A percentile compares a stretch with the other conserved stretches of the same genome.
Evolutionary conservation across 1,140 invertebrate species (phyloP).

Genomic region (Camponotus vicinus): DNA sequence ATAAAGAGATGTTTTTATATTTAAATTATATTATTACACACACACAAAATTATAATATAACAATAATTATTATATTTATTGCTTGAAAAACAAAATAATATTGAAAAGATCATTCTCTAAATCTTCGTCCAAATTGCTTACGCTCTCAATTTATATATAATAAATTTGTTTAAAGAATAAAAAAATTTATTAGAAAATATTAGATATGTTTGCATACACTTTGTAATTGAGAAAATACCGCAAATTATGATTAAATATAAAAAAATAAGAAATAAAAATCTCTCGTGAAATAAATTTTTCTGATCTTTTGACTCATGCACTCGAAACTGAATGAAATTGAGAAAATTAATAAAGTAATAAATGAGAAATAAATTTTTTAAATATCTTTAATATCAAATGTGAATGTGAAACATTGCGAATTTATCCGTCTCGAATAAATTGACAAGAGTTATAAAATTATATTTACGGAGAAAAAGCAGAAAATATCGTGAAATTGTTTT

Average conservation of each 20-base stretch:
- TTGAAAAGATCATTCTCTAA: neutral
- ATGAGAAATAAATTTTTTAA: neutral
- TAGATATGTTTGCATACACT: neutral
- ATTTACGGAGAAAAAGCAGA: neutral
- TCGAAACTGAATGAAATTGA: neutral
- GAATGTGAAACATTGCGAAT: neutral
- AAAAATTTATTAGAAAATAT: neutral
- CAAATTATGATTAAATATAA: neutral
- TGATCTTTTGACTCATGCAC: neutral
- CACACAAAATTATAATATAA: too few relatives aligned
- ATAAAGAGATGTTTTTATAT: neutral
- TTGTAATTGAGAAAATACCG: neutral
- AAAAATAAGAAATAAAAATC: conserved; percentile 24
- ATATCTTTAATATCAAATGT: neutral
- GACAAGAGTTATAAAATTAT: neutral
- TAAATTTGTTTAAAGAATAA: conserved; percentile 10
- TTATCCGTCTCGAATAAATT: neutral
- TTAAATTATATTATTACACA: too few relatives aligned
- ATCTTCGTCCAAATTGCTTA: neutral
- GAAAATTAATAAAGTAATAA: neutral
- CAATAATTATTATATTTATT: neutral
- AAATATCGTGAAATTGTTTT: neutral
- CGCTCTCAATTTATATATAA: neutral
- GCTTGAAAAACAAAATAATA: neutral
- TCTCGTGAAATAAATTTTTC: neutral